Evolutionary conservation across 2,113 vertebrate genomes (phyloP).

Genomic region (Phainopepla nitens): DNA sequence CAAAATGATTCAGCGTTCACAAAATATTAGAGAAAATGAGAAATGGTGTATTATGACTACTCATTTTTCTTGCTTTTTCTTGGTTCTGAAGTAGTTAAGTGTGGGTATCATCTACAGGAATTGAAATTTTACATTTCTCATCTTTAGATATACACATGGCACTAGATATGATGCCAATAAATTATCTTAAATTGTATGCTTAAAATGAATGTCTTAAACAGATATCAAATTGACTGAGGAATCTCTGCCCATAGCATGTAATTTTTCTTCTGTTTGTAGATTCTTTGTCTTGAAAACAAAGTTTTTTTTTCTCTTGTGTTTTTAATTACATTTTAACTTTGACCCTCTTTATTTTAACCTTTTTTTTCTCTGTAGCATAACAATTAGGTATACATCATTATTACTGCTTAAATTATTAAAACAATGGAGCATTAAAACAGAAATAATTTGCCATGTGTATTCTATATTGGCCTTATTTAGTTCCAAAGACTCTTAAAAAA

Average conservation of each 20-base stretch:
- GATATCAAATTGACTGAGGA: not conserved
- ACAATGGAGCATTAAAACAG: not conserved
- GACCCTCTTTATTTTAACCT: accelerated
- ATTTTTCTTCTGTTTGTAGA: not conserved
- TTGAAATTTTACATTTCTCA: not conserved
- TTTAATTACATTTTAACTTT: not conserved
- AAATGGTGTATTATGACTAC: accelerated
- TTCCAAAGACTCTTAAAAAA: not conserved
- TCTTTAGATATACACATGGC: not conserved
- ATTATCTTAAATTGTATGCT: not conserved
- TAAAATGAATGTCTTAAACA: not conserved
- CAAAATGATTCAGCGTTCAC: not conserved
- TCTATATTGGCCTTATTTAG: not conserved
- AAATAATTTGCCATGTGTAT: not conserved
- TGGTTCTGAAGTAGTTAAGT: not conserved
- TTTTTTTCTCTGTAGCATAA: not conserved
- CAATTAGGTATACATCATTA: not conserved
- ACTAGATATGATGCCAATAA: not conserved
- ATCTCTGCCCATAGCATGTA: not conserved
- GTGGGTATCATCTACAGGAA: not conserved
- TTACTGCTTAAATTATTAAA: not conserved
- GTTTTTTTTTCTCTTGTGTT: not conserved
- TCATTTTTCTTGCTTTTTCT: not conserved
- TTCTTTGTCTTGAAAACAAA: not conserved
- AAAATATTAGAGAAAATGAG: not conserved